These are phyloP conservation scores for Diceros bicornis DNA, from an alignment of 2,797 vertebrate genomes.

Conservation along the genomic window DNA sequence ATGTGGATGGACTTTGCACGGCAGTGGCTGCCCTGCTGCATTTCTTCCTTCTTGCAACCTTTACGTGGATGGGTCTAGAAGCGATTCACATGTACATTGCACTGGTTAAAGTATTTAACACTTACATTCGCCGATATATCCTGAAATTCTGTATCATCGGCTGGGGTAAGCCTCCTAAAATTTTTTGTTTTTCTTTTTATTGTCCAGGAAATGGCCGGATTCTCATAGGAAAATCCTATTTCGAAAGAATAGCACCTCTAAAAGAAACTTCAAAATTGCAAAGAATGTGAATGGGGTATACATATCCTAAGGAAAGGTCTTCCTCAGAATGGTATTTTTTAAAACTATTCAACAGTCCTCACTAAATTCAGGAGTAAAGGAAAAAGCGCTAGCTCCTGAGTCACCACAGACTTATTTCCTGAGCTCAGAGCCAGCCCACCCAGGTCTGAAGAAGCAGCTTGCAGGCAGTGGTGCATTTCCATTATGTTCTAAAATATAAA, in stretches of 20 bases:
- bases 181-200: not conserved
- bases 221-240: not conserved
- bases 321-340: not conserved
- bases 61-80: constrained; percentile 99
- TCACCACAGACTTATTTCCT: constrained; percentile 72
- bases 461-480: constrained; percentile 34
- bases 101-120: constrained; percentile 99
- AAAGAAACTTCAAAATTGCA: not conserved
- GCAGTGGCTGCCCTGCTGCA: constrained; percentile 94
- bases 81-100: constrained; percentile 99
- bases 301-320: not conserved
- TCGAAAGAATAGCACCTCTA: not conserved
- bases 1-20: constrained; percentile 91
- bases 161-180: constrained; percentile 93
- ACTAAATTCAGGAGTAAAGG: constrained; percentile 31
- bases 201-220: not conserved
- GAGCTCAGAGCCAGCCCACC: constrained; percentile 61
- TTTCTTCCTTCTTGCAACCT: constrained; percentile 97
- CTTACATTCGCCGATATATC: constrained; percentile 97
- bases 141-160: constrained; percentile 98
- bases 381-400: constrained; percentile 41
- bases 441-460: constrained; percentile 65
- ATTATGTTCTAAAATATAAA: constrained; percentile 53
- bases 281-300: not conserved
- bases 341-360: not conserved